Conservation (phyloP, 2,113 vertebrate genomes). For the Pseudois nayaur region DNA sequence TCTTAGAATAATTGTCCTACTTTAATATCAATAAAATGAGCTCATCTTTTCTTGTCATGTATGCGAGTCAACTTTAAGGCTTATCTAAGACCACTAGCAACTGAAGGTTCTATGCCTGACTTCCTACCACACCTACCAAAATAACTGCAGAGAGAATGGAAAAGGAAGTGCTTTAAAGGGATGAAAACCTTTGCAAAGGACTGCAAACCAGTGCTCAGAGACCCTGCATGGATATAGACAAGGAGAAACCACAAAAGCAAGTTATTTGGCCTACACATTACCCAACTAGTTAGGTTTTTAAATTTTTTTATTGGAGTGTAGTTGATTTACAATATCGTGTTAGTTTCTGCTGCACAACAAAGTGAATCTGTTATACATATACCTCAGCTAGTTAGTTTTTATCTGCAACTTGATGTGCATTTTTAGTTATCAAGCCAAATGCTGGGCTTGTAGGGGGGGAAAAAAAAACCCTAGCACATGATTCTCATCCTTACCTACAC, state of each 20-base stretch:
- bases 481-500: not conserved
- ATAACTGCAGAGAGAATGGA: not conserved
- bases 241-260: not conserved
- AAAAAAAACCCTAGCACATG: not conserved
- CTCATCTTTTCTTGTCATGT: not conserved
- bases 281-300: not conserved
- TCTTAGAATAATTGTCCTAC: not conserved
- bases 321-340: not conserved
- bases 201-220: not conserved
- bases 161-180: not conserved
- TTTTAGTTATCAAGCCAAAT: slow-evolving; percentile 19
- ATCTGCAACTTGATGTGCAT: not conserved
- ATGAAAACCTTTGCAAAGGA: not conserved
- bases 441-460: not conserved
- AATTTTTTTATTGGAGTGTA: not conserved
- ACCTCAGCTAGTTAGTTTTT: not conserved
- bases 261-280: not conserved
- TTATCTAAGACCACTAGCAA: not conserved
- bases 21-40: slow-evolving; percentile 1
- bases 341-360: not conserved
- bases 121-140: not conserved
- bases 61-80: not conserved
- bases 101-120: not conserved
- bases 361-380: not conserved
- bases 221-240: not conserved